phyloP scores from a whole-genome alignment of 2,797 vertebrate genomes.

The Dallia pectoralis region DNA sequence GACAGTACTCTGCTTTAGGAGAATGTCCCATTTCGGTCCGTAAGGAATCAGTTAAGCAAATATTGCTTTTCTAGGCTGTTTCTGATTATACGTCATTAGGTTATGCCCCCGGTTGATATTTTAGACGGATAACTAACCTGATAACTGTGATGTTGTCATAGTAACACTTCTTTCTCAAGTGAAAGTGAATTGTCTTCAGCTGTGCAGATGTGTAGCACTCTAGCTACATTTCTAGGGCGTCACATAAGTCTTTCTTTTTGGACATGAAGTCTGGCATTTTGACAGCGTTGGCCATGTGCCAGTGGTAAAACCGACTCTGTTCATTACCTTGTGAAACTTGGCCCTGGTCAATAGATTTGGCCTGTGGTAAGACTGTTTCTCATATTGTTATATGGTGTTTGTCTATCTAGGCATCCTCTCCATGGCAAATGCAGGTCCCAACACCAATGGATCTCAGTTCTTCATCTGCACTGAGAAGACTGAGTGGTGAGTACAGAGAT shows the following conservation, averaged over 20 bases:
- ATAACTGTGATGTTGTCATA: not conserved
- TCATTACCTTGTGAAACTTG: not conserved
- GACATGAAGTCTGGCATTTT: no score
- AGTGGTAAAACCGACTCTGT: no score
- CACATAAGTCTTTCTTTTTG: no score
- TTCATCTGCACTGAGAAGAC: conserved; percentile 93
- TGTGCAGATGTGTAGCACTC: no score
- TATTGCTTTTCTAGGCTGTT: not conserved
- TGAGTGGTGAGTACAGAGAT: conserved; percentile 76
- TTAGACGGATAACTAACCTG: not conserved
- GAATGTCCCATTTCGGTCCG: conserved; percentile 21
- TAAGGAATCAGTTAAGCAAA: conserved; percentile 14
- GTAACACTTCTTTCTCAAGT: not conserved
- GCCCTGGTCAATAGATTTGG: not conserved
- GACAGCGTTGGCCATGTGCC: no score
- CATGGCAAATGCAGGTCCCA: conserved; percentile 95
- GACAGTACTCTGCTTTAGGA: not conserved
- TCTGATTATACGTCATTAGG: not conserved
- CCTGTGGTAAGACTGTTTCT: not conserved
- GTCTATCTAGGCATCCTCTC: conserved; percentile 84
- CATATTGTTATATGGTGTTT: not conserved
- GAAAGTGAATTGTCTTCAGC: not conserved
- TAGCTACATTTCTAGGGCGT: no score
- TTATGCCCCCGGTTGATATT: no score
- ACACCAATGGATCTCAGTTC: conserved; percentile 96